Evolutionary conservation across 2,888 invertebrate genomes (phyloP), one percentile per base, ranked within the genome.

Genomic region (Cephus spinipes): DNA sequence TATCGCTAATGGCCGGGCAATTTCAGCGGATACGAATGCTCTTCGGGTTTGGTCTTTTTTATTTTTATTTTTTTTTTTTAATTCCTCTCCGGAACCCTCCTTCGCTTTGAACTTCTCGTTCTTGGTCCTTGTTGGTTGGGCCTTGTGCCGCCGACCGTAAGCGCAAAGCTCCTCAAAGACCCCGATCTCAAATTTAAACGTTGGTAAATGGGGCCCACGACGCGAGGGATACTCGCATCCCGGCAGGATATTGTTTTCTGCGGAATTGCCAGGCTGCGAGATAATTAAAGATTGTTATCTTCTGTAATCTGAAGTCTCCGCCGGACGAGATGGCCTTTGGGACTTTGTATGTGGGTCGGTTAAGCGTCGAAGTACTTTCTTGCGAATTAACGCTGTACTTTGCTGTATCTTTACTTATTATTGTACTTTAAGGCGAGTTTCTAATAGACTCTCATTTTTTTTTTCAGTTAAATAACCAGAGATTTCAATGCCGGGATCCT

Each of bases 1-100:
- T 91, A 91, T 91, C 89, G 88, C 91, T 91, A 91, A 91, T 91
- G 91, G 91, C 87, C 87, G 90, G 87, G 91, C 91, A 91, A 91
- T 91, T 91, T 91, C 87, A 89, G 81, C 86, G 89, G 87, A 88
- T 90, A 89, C 90, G 88, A 91, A 87, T 87, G 88, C 86, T 83
- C 85, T 81, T 84, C 84, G 84, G 83, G 83, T 83, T 81, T 81
- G 78, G 82, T 82, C 79, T 83, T 81, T 83, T 81, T 76, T 81
- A 80, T 81, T 35, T 35, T 35, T 35, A 35, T 82, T 85, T 83
- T 81, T 83, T 81, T 83, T 83, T 77, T 79, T 77, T 76, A 71
- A 79, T 82, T 80, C 77, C 76, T 74, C 77, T 79, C 76, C 55
- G 55, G 55, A 55, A 55, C 75, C 77, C 69, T 74, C 69, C 73